phyloP scores from a whole-genome alignment of 2,797 vertebrate genomes.

The Malacoctenus gilli region DNA sequence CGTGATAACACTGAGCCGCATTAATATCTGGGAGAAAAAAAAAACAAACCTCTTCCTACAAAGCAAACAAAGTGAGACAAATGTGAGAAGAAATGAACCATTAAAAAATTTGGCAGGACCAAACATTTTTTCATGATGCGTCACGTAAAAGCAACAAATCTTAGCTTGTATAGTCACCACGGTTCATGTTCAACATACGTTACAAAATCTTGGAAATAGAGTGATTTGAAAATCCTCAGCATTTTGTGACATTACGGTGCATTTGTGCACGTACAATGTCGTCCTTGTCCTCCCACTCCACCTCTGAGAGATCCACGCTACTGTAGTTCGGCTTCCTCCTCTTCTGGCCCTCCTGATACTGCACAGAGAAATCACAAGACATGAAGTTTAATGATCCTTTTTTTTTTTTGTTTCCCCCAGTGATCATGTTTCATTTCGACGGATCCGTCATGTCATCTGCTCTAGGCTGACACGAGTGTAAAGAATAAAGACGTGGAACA shows the following conservation, averaged over 20 bases:
- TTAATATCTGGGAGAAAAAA: constrained; percentile 4
- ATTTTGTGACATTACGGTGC: not conserved
- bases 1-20: not conserved
- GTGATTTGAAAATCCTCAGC: not conserved
- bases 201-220: no score
- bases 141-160: no score
- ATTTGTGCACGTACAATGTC: constrained; percentile 85
- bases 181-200: no score
- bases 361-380: constrained; percentile 60
- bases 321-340: constrained; percentile 96
- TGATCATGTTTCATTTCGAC: constrained; percentile 20
- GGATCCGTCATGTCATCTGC: constrained; percentile 22
- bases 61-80: no score
- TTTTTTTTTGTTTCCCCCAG: no score
- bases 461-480: constrained; percentile 27
- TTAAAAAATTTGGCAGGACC: no score
- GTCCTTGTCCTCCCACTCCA: constrained; percentile 97
- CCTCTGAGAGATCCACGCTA: constrained; percentile 97
- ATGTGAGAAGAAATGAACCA: no score
- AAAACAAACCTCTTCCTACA: no score
- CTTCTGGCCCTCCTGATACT: constrained; percentile 96
- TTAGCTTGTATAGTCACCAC: no score
- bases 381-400: constrained; percentile 32
- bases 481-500: constrained; percentile 27
- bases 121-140: no score